These are phyloP conservation scores for Podarcis siculus DNA, from an alignment of 2,797 vertebrate species.

Conservation along the genomic window DNA sequence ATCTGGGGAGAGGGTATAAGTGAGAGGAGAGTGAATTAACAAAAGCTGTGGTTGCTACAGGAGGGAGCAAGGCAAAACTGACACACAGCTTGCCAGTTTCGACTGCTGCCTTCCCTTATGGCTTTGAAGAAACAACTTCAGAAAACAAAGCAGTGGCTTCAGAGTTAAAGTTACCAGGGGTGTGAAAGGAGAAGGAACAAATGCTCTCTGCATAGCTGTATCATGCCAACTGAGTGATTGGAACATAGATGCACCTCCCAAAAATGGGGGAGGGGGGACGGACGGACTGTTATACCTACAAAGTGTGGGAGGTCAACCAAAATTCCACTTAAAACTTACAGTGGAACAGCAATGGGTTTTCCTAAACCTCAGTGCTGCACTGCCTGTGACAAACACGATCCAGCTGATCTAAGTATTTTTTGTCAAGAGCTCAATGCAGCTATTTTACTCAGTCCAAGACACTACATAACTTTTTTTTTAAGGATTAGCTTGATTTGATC, in stretches of 20 bases:
- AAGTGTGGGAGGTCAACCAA: neutral
- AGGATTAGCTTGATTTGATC: neutral
- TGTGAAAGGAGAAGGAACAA: neutral
- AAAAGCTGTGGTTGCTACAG: neutral
- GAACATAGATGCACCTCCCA: neutral
- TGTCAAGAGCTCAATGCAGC: neutral
- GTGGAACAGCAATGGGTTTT: neutral
- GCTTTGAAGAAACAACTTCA: neutral
- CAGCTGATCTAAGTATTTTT: neutral
- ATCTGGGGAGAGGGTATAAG: neutral
- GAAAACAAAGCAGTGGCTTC: neutral
- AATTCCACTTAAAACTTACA: neutral
- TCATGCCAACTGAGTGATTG: neutral
- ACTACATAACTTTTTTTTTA: no score
- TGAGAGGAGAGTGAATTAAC: neutral
- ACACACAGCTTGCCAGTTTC: neutral
- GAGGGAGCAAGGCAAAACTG: neutral
- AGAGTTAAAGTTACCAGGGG: neutral
- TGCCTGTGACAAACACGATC: neutral
- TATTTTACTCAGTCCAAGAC: neutral
- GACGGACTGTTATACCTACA: neutral
- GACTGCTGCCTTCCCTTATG: neutral
- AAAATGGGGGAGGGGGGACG: neutral
- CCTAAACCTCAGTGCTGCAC: neutral
- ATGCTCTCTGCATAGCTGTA: neutral